These are phyloP conservation scores for Chaenogobius annularis DNA, from an alignment of 2,113 vertebrate genomes.

Conservation along the genomic window DNA sequence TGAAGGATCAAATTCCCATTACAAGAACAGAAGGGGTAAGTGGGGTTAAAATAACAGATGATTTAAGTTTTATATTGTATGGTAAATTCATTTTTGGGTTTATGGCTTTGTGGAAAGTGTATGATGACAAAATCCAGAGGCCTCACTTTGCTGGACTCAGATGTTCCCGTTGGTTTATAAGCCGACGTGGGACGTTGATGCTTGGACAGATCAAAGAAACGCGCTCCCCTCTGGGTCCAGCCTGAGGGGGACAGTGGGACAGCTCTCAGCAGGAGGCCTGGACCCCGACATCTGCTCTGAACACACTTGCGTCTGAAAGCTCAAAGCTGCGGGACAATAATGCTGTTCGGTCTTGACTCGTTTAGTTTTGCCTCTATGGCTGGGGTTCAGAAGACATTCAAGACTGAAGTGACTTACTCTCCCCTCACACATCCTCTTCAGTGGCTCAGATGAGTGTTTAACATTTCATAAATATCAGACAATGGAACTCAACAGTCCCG, in stretches of 20 bases:
- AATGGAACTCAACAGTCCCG: too few species aligned
- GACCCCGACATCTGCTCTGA: constrained; percentile 27
- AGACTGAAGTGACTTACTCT: too few species aligned
- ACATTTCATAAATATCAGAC: too few species aligned
- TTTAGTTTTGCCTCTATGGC: too few species aligned
- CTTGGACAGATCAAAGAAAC: constrained; percentile 40
- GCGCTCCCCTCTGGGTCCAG: not conserved
- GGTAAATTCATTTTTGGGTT: not conserved
- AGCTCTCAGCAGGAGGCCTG: constrained; percentile 32
- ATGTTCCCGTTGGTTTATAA: constrained; percentile 17
- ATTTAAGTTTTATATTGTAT: not conserved
- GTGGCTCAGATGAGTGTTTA: too few species aligned
- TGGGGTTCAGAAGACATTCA: too few species aligned
- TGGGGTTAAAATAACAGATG: too few species aligned
- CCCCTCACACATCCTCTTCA: too few species aligned
- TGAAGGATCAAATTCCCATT: too few species aligned
- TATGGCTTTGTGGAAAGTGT: not conserved
- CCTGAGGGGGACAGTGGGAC: not conserved
- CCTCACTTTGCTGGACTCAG: constrained; percentile 16
- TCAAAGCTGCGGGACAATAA: not conserved
- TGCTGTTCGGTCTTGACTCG: not conserved
- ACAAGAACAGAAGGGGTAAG: too few species aligned
- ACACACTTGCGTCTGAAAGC: not conserved
- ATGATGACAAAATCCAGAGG: constrained; percentile 4
- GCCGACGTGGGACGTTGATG: not conserved